Percentiles rank a stretch among this genome's conserved stretches.
Conservation (phyloP, 1,140 invertebrate species). For the Limonius californicus region DNA sequence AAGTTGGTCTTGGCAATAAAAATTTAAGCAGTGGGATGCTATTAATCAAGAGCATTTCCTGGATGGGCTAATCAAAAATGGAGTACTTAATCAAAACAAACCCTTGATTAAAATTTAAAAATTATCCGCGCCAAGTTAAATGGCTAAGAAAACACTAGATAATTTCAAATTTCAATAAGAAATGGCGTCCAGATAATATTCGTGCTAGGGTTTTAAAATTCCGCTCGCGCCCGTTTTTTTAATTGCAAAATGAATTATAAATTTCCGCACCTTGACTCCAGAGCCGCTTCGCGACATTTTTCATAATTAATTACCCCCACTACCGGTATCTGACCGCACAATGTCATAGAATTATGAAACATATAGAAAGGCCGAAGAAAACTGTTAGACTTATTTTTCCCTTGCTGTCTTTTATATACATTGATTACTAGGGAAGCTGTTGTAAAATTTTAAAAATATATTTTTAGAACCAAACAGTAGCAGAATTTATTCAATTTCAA, state of each 20-base stretch:
- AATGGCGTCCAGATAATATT: constrained; percentile 32
- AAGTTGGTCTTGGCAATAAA: background rate
- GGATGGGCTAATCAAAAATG: background rate
- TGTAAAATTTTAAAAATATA: no score
- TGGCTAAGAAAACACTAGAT: constrained; percentile 45
- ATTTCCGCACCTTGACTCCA: constrained; percentile 27
- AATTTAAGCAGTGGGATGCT: background rate
- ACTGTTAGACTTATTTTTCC: no score
- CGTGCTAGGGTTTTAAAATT: constrained; percentile 16
- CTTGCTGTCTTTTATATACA: no score
- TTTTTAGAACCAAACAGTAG: no score
- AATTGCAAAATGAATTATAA: constrained; percentile 36
- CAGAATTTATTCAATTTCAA: no score
- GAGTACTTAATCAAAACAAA: constrained; percentile 3
- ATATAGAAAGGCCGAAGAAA: no score
- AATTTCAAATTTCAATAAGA: constrained; percentile 44
- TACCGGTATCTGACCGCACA: constrained; percentile 1
- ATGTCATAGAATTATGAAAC: background rate
- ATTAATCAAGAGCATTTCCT: constrained; percentile 1
- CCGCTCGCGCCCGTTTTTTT: constrained; percentile 26
- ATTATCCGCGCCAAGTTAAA: constrained; percentile 42
- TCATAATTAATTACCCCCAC: constrained; percentile 31
- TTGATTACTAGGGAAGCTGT: no score
- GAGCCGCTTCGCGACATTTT: constrained; percentile 28
- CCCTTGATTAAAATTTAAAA: constrained; percentile 45